phyloP scores from a whole-genome alignment of 1,140 invertebrate genomes.

The Drosophila nikananu region DNA sequence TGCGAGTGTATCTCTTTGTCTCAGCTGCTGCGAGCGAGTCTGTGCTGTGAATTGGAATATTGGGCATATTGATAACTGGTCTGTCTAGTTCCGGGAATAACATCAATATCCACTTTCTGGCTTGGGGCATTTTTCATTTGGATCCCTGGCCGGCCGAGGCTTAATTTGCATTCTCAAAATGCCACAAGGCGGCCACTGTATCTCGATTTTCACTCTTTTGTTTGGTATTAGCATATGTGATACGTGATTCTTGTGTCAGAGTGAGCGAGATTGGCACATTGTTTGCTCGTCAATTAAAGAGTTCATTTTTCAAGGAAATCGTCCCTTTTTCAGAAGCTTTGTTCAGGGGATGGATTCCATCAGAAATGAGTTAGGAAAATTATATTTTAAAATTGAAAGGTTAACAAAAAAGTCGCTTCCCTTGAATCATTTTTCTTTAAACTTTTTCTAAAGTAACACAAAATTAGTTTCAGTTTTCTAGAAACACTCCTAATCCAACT shows the following conservation, averaged over 20 bases:
- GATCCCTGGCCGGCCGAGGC: conserved; percentile 18
- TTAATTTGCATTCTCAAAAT: conserved; percentile 69
- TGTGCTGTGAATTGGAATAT: conserved; percentile 60
- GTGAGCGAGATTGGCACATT: conserved; percentile 11
- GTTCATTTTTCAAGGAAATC: conserved; percentile 8
- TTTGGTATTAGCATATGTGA: conserved; percentile 62
- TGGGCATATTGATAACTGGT: conserved; percentile 48
- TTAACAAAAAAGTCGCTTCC: neutral
- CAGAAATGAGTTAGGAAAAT: neutral
- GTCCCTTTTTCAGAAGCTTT: neutral
- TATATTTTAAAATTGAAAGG: neutral
- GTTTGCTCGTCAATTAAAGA: conserved; percentile 64
- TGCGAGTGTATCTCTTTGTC: conserved; percentile 40
- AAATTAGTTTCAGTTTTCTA: conserved; percentile 4
- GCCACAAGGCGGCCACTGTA: conserved; percentile 18
- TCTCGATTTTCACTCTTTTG: conserved; percentile 14
- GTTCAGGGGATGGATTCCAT: neutral
- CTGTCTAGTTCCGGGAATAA: conserved; percentile 25
- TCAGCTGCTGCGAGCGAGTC: conserved; percentile 32
- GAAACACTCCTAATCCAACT: conserved; percentile 9
- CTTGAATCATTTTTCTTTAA: neutral
- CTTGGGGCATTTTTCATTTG: conserved; percentile 54
- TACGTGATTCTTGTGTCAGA: conserved; percentile 39
- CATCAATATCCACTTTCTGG: conserved; percentile 45
- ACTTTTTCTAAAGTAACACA: neutral